Evolutionary conservation across 2,113 vertebrate species (phyloP).

Genomic region (Candoia aspera): DNA sequence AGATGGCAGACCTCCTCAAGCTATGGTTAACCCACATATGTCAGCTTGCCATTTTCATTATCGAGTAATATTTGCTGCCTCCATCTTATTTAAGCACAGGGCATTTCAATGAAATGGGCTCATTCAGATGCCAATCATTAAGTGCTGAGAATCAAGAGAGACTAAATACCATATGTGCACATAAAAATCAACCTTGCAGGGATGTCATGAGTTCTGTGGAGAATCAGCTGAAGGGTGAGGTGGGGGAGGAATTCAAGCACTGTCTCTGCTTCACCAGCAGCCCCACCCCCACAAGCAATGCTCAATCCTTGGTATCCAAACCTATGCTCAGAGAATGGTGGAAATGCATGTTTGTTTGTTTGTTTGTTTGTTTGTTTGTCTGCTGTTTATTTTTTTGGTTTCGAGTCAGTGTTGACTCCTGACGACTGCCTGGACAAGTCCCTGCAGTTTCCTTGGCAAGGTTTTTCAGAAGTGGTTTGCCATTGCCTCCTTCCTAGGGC

Average conservation of each 20-base stretch:
- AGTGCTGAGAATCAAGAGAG: not conserved
- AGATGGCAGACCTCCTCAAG: not conserved
- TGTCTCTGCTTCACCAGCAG: not conserved
- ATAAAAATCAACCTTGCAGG: not conserved
- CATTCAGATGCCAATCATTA: not conserved
- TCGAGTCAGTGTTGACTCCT: not conserved
- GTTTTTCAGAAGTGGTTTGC: not conserved
- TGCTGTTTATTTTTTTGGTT: not conserved
- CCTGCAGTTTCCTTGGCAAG: not conserved
- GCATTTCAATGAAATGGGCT: not conserved
- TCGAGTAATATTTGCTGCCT: not conserved
- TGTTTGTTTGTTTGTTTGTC: not conserved
- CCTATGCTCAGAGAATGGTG: not conserved
- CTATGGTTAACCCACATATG: not conserved
- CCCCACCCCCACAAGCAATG: not conserved
- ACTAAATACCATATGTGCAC: too few species aligned
- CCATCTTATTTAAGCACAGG: not conserved
- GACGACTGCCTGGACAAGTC: not conserved
- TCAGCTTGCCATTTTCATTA: not conserved
- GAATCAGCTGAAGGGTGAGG: not conserved
- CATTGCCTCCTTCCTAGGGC: not conserved
- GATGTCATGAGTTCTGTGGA: not conserved
- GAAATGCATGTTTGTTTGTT: not conserved
- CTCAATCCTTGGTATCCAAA: not conserved
- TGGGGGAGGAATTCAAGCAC: not conserved